Conservation (phyloP, 2,888 invertebrate species). For the Drosophila imparisetae region DNA sequence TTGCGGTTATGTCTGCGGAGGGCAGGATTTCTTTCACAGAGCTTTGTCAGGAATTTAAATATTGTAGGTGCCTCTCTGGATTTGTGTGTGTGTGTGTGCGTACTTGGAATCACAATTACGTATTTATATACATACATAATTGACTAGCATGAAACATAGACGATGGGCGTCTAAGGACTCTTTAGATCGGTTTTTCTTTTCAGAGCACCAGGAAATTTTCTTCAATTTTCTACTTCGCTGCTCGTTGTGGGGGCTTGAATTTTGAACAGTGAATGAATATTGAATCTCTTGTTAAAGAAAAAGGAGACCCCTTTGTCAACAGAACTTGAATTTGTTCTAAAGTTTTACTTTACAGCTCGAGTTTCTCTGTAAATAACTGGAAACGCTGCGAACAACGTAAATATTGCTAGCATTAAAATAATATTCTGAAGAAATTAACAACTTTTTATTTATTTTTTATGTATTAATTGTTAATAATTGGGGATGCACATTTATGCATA, state of each 20-base stretch:
- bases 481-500: neutral
- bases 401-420: neutral
- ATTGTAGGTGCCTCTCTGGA: slow-evolving; percentile 19
- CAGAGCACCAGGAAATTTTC: neutral
- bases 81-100: neutral
- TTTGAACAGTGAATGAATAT: slow-evolving; percentile 7
- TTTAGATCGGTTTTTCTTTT: neutral
- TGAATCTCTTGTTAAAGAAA: neutral
- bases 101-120: slow-evolving; percentile 10
- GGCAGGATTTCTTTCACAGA: slow-evolving; percentile 22
- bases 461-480: neutral
- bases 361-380: neutral
- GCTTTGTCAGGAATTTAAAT: slow-evolving; percentile 46
- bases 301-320: neutral
- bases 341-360: neutral
- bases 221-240: slow-evolving; percentile 23
- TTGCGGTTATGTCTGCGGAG: slow-evolving; percentile 33
- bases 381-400: neutral
- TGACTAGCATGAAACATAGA: slow-evolving; percentile 4
- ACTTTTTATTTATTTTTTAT: neutral
- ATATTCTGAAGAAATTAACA: neutral
- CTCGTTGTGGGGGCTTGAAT: neutral
- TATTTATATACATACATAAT: neutral
- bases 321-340: neutral
- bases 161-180: neutral